Base-by-base conservation (phyloP, 2,797 vertebrate genomes). In the Xyrichtys novacula region DNA sequence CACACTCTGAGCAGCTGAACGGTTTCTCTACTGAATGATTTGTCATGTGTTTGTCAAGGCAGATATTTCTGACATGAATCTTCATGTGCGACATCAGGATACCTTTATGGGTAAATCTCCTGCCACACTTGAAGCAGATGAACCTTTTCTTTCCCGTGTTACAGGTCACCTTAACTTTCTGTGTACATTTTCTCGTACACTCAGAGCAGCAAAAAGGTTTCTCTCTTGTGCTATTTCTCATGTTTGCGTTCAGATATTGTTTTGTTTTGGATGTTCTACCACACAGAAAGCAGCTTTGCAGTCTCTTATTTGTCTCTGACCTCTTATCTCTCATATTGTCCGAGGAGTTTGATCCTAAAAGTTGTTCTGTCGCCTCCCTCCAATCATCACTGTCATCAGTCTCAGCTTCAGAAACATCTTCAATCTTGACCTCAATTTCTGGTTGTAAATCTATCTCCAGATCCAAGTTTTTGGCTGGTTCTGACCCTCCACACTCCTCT, bases 371-470 rank as follows among this genome's bases (percentile, higher is more conserved):
- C 23, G 32, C 20, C 39, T 44, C 26, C 2, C 4, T 60, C 54
- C 48, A 54, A 3, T 43, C 48, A 17, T 53, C 48, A 15, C 47
- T 68, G 53, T 58, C 48, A n/a, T 4, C n/a, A n/a, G n/a, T n/a
- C n/a, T 39, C 36, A 17, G 36, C 16, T 6, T 47, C 44, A 39
- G 15, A 17, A 39, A 15, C 15, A 15, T 38, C 36, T 38, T 38
- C 36, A 38, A 15, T 14, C 36, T 17, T 16, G 14, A 16, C 15
- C 0, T 52, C n/a, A 3, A 29, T 32, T 17, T 49, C 6, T 39
- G 4, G 36, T 38, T 17, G 14, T 38, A 38, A 38, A 38, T 12
- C 1, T 38, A 12, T 17, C 36, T 17, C 36, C 15, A 14, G 12
- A 11, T 36, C 7, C 28, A 32, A 23, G 26, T 32, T 52, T 11